Percentiles rank a stretch among this genome's conserved stretches.
These are phyloP conservation scores for Rousettus leschenaultii DNA, from an alignment of 2,113 vertebrate genomes.

Conservation along the genomic window DNA sequence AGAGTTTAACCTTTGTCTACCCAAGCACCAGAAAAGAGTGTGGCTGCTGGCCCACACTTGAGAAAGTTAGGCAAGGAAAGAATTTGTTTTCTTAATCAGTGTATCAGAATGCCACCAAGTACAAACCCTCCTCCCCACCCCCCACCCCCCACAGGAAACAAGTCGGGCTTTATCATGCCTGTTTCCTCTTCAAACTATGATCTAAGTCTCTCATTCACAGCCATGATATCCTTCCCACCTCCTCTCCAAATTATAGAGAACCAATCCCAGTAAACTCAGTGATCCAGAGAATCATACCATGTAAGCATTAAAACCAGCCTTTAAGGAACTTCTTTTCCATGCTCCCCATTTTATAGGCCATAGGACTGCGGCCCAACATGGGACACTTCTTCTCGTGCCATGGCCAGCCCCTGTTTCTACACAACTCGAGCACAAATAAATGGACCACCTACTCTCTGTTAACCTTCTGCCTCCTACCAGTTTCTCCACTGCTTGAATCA, in stretches of 20 bases:
- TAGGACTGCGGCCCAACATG: background rate
- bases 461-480: background rate
- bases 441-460: background rate
- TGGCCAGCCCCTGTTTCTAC: background rate
- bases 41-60: background rate
- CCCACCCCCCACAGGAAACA: background rate
- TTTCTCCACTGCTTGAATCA: background rate
- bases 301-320: fast-evolving
- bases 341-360: background rate
- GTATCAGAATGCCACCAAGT: background rate
- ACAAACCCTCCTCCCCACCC: no score
- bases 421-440: background rate
- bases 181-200: background rate
- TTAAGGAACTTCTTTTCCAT: background rate
- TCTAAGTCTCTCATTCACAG: background rate
- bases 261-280: background rate
- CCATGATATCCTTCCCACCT: fast-evolving
- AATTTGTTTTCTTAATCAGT: background rate
- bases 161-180: background rate
- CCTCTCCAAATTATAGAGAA: background rate
- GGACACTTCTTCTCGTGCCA: background rate
- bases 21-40: background rate
- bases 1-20: background rate
- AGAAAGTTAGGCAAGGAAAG: background rate
- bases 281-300: background rate